Percentiles rank a stretch among this genome's conserved stretches.
These are phyloP conservation scores for Deroptyus accipitrinus DNA, from an alignment of 2,113 vertebrate genomes.

Conservation along the genomic window DNA sequence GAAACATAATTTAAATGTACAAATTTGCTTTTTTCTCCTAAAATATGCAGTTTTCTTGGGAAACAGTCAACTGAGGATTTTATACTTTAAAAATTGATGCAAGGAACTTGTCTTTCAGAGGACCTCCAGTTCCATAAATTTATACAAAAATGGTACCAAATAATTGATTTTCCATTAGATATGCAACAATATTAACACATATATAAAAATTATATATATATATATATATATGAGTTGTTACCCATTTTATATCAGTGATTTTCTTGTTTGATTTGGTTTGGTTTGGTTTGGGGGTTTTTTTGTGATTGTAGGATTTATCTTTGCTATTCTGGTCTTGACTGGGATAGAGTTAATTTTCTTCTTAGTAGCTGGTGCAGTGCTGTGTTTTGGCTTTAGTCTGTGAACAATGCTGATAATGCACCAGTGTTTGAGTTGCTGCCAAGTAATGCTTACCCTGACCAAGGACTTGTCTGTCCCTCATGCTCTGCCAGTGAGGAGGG, in stretches of 20 bases:
- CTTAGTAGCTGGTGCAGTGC: neutral
- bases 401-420: neutral
- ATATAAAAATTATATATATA: too few species aligned
- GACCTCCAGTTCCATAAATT: neutral
- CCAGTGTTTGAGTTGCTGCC: neutral
- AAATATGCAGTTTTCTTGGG: neutral
- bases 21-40: neutral
- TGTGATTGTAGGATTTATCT: neutral
- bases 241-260: neutral
- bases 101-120: neutral
- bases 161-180: neutral
- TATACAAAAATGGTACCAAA: neutral
- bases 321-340: neutral
- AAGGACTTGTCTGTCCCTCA: neutral
- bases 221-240: neutral
- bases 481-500: neutral
- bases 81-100: neutral
- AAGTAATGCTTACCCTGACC: neutral
- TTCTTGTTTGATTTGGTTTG: neutral
- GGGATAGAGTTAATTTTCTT: neutral
- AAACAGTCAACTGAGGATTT: accelerated
- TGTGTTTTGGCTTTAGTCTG: neutral
- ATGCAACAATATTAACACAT: neutral
- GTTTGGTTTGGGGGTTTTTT: neutral
- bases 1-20: neutral